Percentiles rank a stretch among this genome's conserved stretches.
phyloP scores from a whole-genome alignment of 2,113 vertebrate species.

The Trinectes maculatus region DNA sequence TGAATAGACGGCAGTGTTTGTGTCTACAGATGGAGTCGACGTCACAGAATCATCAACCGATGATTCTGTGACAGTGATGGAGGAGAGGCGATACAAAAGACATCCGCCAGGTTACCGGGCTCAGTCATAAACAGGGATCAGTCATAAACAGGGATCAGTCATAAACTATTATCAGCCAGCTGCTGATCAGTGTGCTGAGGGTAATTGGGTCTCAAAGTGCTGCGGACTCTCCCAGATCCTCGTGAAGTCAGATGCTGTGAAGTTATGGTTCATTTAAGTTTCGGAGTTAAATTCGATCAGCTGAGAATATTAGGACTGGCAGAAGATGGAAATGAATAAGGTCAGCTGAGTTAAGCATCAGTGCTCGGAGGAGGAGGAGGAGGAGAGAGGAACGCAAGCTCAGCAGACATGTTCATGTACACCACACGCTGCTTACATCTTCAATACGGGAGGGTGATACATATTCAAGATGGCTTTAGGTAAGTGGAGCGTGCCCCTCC shows the following conservation, averaged over 20 bases:
- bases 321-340: conserved; percentile 1
- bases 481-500: too few species aligned
- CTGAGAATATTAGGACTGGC: conserved; percentile 9
- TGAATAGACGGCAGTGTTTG: not conserved
- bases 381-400: not conserved
- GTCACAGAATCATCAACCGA: not conserved
- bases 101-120: too few species aligned
- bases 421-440: too few species aligned
- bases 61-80: too few species aligned
- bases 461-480: too few species aligned
- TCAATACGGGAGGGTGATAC: too few species aligned
- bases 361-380: not conserved
- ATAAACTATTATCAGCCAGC: conserved; percentile 1
- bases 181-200: conserved; percentile 17
- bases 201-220: conserved; percentile 31
- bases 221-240: conserved; percentile 17
- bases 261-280: conserved; percentile 22
- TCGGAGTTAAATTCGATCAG: conserved; percentile 14
- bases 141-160: conserved; percentile 20
- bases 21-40: not conserved
- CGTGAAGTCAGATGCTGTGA: conserved; percentile 5
- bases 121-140: too few species aligned
- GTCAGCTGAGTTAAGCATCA: conserved; percentile 15
- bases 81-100: too few species aligned
- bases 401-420: conserved; percentile 12